A percentile compares a stretch with the other conserved stretches of the same genome.
Evolutionary conservation across 2,888 invertebrate species (phyloP).

Genomic region (Melanostoma mellinum): DNA sequence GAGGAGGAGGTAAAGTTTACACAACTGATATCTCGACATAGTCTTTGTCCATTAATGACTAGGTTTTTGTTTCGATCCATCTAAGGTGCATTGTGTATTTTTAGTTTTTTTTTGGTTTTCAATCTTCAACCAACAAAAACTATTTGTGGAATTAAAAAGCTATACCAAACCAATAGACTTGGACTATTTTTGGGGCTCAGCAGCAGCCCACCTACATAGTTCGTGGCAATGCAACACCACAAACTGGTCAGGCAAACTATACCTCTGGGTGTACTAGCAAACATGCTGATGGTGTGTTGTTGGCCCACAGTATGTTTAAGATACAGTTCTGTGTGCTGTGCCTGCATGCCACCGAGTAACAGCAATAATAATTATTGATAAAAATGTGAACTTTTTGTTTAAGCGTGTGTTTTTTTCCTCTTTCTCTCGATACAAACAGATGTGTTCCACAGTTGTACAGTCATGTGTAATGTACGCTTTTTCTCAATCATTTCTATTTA

Average conservation of each 20-base stretch:
- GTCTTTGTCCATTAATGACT: conserved; percentile 15
- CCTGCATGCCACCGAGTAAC: conserved; percentile 33
- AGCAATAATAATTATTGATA: conserved; percentile 62
- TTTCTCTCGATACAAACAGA: conserved; percentile 56
- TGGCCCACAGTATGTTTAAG: conserved; percentile 10
- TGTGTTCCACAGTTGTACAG: conserved; percentile 26
- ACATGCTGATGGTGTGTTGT: conserved; percentile 27
- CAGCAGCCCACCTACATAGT: conserved; percentile 24
- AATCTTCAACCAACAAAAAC: conserved; percentile 28
- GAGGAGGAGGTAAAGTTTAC: conserved; percentile 22
- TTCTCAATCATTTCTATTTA: conserved; percentile 68
- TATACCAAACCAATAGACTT: neutral
- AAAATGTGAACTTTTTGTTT: conserved; percentile 73
- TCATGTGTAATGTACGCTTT: conserved; percentile 20
- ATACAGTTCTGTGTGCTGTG: conserved; percentile 22
- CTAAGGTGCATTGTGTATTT: conserved; percentile 11
- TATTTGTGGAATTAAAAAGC: conserved; percentile 36
- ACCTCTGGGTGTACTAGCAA: neutral
- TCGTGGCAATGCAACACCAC: conserved; percentile 7
- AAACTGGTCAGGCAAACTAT: conserved; percentile 38
- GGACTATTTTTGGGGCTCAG: conserved; percentile 43
- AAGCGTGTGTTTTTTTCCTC: conserved; percentile 58
- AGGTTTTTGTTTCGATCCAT: conserved; percentile 16
- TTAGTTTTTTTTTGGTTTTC: conserved; percentile 17
- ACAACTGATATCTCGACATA: conserved; percentile 59